A percentile compares a stretch with the other conserved stretches of the same genome.
phyloP scores from a whole-genome alignment of 2,888 invertebrate species.

The Hydriomena furcata region DNA sequence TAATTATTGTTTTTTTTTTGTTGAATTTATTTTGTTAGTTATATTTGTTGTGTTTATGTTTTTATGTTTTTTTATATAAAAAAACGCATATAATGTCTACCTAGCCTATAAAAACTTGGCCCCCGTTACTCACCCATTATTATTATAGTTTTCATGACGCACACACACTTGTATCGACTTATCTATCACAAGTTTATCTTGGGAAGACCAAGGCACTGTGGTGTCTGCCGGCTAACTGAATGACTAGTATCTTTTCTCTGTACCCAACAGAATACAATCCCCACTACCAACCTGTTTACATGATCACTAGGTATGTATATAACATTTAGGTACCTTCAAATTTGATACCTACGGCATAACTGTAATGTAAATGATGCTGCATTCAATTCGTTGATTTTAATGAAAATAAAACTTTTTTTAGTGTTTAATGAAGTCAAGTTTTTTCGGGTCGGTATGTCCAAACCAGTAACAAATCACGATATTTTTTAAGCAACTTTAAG shows the following conservation, averaged over 20 bases:
- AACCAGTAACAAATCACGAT: no score
- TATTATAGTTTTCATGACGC: slow-evolving; percentile 7
- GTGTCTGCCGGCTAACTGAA: slow-evolving; percentile 6
- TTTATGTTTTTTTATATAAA: no score
- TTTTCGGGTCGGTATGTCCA: no score
- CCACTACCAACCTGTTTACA: slow-evolving; percentile 10
- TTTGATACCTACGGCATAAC: slow-evolving; percentile 1
- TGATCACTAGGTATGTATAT: neutral
- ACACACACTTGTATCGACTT: slow-evolving; percentile 3
- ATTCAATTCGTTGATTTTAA: neutral
- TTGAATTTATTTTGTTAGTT: no score
- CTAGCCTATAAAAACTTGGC: no score
- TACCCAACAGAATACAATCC: slow-evolving; percentile 7
- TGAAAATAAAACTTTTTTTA: no score
- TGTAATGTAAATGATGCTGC: slow-evolving; percentile 1
- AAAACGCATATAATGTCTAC: no score
- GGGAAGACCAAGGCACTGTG: neutral
- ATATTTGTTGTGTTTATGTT: no score
- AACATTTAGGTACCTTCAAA: no score
- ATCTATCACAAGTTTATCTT: neutral
- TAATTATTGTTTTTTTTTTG: no score
- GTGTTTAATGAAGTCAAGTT: no score
- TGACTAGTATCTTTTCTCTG: slow-evolving; percentile 1
- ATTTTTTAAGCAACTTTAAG: no score
- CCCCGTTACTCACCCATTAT: slow-evolving; percentile 15